These are phyloP conservation scores for Bellardia bayeri DNA, from an alignment of 2,888 invertebrate species.

Conservation along the genomic window DNA sequence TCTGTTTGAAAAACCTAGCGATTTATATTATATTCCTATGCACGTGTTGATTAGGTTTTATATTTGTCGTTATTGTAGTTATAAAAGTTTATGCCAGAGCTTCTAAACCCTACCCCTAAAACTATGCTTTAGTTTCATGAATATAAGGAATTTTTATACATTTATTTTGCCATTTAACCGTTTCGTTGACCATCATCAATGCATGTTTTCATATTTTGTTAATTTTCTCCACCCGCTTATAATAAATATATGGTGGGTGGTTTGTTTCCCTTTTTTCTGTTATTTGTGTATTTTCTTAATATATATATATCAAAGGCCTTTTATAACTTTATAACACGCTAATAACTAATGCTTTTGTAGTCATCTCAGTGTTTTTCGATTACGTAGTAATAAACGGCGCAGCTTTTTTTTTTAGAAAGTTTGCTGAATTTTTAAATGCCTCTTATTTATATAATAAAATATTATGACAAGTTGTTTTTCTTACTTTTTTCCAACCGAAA, in stretches of 20 bases:
- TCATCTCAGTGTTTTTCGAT: background rate
- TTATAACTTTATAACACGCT: conserved; percentile 52
- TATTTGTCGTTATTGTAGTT: background rate
- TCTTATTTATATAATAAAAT: conserved; percentile 21
- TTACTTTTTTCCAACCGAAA: background rate
- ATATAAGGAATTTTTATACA: background rate
- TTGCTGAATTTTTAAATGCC: conserved; percentile 1
- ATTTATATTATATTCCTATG: conserved; percentile 5
- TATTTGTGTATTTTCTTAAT: background rate
- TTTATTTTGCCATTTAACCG: conserved; percentile 10
- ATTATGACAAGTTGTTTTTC: conserved; percentile 39
- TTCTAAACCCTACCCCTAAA: background rate
- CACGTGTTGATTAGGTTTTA: conserved; percentile 47
- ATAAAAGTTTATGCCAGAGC: background rate
- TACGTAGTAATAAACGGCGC: background rate
- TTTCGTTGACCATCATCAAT: conserved; percentile 32
- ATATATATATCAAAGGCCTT: background rate
- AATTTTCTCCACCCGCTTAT: background rate
- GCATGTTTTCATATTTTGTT: conserved; percentile 13
- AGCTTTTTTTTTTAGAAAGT: background rate
- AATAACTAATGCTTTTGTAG: conserved; percentile 47
- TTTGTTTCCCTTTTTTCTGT: conserved; percentile 13
- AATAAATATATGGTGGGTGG: background rate
- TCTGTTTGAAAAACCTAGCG: background rate
- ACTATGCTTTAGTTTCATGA: background rate